These are phyloP conservation scores for Xenopus tropicalis DNA, from an alignment of 2,113 vertebrate genomes.

Conservation along the genomic window UCB_Xtro_10.0 CM004445.2:101098501-101099000, in stretches of 20 bases:
- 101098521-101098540: not conserved
- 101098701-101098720: not conserved
- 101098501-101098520: not conserved
- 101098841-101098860: too few relatives aligned
- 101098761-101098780: not conserved
- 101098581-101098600: not conserved
- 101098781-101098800: too few relatives aligned
- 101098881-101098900: too few relatives aligned
- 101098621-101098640: not conserved
- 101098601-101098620: not conserved
- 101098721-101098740: not conserved
- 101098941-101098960: too few relatives aligned
- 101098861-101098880: too few relatives aligned
- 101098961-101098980: too few relatives aligned
- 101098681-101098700: not conserved
- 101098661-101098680: not conserved
- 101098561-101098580: not conserved
- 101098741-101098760: not conserved
- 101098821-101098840: too few relatives aligned
- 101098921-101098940: too few relatives aligned
- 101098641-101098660: constrained; percentile 5
- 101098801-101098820: too few relatives aligned
- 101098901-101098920: too few relatives aligned
- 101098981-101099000: too few relatives aligned
- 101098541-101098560: not conserved